Conservation (phyloP, 2,888 invertebrate species). For the Tillus elongatus region DNA sequence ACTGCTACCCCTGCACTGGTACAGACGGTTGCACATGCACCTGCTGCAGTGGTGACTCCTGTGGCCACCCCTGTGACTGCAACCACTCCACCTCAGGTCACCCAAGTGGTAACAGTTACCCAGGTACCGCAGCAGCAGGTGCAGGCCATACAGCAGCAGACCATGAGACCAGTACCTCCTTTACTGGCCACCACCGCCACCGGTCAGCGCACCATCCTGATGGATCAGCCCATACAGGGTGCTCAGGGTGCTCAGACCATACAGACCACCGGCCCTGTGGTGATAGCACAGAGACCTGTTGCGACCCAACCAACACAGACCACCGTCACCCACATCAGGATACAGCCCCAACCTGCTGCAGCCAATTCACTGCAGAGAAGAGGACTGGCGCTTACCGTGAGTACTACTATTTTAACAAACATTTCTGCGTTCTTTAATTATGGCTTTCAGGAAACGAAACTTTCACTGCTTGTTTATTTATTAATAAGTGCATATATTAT, state of each 20-base stretch:
- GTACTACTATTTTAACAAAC: no score
- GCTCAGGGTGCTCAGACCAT: slow-evolving; percentile 16
- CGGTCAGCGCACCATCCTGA: slow-evolving; percentile 33
- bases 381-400: slow-evolving; percentile 55
- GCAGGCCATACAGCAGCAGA: slow-evolving; percentile 23
- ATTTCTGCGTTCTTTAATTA: no score
- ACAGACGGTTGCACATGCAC: slow-evolving; percentile 29
- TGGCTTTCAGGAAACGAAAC: no score
- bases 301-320: slow-evolving; percentile 36
- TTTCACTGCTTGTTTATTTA: no score
- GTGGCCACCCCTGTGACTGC: slow-evolving; percentile 32
- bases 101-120: slow-evolving; percentile 15
- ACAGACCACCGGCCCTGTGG: slow-evolving; percentile 47
- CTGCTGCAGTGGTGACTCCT: slow-evolving; percentile 42
- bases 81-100: slow-evolving; percentile 38
- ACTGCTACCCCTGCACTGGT: background rate
- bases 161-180: slow-evolving; percentile 36
- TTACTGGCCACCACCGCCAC: slow-evolving; percentile 31
- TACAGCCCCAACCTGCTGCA: slow-evolving; percentile 45
- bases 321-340: slow-evolving; percentile 47
- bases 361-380: slow-evolving; percentile 50
- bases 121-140: slow-evolving; percentile 21
- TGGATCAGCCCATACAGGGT: slow-evolving; percentile 28
- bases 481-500: no score
- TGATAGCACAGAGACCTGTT: slow-evolving; percentile 40